Base-by-base conservation (phyloP, 2,888 invertebrate species). In the Clivina fossor region DNA sequence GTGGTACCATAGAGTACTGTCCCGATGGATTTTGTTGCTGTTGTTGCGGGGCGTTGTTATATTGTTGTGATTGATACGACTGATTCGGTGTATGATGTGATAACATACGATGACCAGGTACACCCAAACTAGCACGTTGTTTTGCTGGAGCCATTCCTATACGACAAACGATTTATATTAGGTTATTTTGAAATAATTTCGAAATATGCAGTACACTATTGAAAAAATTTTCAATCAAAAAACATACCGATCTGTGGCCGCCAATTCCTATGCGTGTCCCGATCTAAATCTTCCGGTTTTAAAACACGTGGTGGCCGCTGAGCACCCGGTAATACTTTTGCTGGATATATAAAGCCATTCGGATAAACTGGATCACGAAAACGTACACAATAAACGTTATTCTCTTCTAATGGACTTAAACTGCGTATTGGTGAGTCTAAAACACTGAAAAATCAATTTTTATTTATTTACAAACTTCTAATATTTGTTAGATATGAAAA, bases 321-420 rank as follows among this genome's bases (percentile, higher is more conserved):
- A 13, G 82, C 88, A 2, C 82, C 82, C 56, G 80, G 75, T 26
- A 88, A 78, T 51, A 84, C 76, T 15, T 76, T 77, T 32, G 95
- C 86, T n/a, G 86, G 85, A 74, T 91, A 95, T 33, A 90, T 77
- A 71, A 82, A 90, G 65, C 83, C 85, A 2, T 78, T 78, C 0
- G 81, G 76, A 75, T 85, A 95, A 64, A 80, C 77, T 0, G 93
- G 94, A 78, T 96, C 93, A 53, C 83, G 74, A 76, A 77, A 96
- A 51, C 85, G 78, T 2, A 88, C 82, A 69, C 90, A 86, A 60
- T 78, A 76, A 56, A 78, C 83, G 9, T 67, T 68, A 73, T 86
- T 86, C 41, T 76, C 78, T 2, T 74, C 69, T 40, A 84, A 75
- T 5, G 85, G 80, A n/a, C 78, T 74, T 50, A 86, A 74, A 0